A percentile compares a stretch with the other conserved stretches of the same genome.
Evolutionary conservation across 1,140 invertebrate species (phyloP).

Genomic region (Coelopa frigida): DNA sequence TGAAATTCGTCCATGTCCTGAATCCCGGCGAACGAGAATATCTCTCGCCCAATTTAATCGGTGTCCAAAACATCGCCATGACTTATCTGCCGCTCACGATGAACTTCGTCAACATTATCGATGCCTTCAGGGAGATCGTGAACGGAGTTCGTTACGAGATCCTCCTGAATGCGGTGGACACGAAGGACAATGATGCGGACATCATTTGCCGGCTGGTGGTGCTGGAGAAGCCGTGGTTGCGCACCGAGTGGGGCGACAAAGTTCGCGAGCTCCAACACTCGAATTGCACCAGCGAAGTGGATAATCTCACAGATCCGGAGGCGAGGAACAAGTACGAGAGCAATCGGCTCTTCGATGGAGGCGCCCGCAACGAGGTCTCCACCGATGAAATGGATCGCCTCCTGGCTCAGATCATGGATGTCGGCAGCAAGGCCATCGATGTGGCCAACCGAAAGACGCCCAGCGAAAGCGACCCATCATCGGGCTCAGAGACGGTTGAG

Average conservation of each 20-base stretch:
- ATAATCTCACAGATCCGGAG: conserved; percentile 18
- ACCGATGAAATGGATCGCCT: conserved; percentile 33
- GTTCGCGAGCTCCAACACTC: conserved; percentile 31
- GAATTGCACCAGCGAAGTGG: conserved; percentile 31
- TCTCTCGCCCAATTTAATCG: conserved; percentile 40
- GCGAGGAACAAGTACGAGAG: conserved; percentile 28
- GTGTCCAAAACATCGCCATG: conserved; percentile 42
- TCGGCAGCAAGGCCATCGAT: too few species aligned
- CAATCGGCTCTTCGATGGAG: conserved; percentile 40
- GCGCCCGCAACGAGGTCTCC: conserved; percentile 32
- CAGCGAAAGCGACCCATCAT: too few species aligned
- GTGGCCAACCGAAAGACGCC: too few species aligned
- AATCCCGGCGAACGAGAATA: conserved; percentile 41
- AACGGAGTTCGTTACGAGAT: conserved; percentile 42
- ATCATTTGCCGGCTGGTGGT: conserved; percentile 35
- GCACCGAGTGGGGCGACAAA: conserved; percentile 41
- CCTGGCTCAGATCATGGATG: conserved; percentile 37
- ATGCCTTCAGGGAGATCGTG: conserved; percentile 39
- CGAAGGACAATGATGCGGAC: conserved; percentile 29
- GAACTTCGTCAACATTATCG: conserved; percentile 38
- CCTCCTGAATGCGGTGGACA: conserved; percentile 31
- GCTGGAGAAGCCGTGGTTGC: conserved; percentile 40
- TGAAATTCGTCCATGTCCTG: conserved; percentile 36
- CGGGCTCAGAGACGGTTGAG: too few species aligned
- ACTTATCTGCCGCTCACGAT: conserved; percentile 36